Conservation (phyloP, 2,113 vertebrate genomes). For the Salvelinus fontinalis region DNA sequence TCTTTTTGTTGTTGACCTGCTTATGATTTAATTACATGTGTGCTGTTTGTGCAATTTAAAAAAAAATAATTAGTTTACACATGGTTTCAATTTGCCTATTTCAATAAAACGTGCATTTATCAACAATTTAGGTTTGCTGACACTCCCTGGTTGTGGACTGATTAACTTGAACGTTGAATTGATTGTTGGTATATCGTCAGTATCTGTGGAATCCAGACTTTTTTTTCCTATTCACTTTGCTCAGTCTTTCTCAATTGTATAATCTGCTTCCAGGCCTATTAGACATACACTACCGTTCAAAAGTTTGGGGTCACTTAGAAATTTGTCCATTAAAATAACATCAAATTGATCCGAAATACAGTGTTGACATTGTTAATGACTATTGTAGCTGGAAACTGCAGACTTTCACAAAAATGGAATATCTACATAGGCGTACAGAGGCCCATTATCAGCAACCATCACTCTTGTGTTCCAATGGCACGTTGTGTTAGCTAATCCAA, state of each 20-base stretch:
- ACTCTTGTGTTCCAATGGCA: too few species aligned
- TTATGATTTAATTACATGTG: conserved; percentile 12
- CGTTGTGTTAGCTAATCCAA: too few species aligned
- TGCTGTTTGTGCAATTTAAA: conserved; percentile 28
- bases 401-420: too few species aligned
- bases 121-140: conserved; percentile 48
- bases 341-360: too few species aligned
- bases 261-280: conserved; percentile 91
- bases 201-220: conserved; percentile 4
- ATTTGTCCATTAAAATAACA: too few species aligned
- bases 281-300: conserved; percentile 68
- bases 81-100: conserved; percentile 40
- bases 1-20: background rate
- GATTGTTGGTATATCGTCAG: conserved; percentile 9
- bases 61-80: conserved; percentile 20
- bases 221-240: conserved; percentile 19
- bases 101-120: conserved; percentile 56
- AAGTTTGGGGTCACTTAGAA: too few species aligned
- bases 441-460: too few species aligned
- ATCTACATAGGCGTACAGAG: too few species aligned
- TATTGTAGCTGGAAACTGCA: too few species aligned
- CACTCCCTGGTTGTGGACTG: conserved; percentile 49
- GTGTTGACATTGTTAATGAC: too few species aligned
- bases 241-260: conserved; percentile 33
- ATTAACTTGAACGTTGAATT: conserved; percentile 14